These are phyloP conservation scores for Babylonia areolata DNA, from an alignment of 1,140 invertebrate genomes.

Conservation along the genomic window DNA sequence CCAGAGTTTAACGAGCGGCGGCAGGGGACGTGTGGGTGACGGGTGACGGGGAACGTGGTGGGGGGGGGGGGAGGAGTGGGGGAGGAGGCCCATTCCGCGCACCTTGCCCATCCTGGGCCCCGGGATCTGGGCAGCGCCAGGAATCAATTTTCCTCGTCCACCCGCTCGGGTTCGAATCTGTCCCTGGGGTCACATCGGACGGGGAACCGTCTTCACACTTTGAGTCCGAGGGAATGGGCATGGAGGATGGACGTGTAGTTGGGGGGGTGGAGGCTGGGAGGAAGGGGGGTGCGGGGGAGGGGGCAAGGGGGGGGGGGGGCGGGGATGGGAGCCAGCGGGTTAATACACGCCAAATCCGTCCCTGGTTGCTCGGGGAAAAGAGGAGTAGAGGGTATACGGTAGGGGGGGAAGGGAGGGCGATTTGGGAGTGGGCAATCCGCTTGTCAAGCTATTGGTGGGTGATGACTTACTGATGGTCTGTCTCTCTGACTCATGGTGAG, in stretches of 20 bases:
- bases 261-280: no score
- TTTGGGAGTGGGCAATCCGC: neutral
- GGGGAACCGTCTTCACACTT: neutral
- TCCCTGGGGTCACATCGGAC: constrained; percentile 12
- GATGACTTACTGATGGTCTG: neutral
- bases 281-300: no score
- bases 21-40: no score
- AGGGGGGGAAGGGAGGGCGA: neutral
- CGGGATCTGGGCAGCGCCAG: neutral
- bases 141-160: constrained; percentile 14
- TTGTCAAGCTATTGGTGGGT: neutral
- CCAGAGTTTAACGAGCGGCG: constrained; percentile 22
- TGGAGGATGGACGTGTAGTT: no score
- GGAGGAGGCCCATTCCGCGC: no score
- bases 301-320: neutral
- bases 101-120: neutral
- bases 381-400: neutral
- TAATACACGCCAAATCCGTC: neutral
- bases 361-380: neutral
- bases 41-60: no score
- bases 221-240: neutral
- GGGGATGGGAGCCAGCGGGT: neutral
- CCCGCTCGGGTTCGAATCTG: constrained; percentile 6
- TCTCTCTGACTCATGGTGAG: neutral
- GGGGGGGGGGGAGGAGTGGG: no score